phyloP scores from a whole-genome alignment of 2,888 invertebrate species.

The Tiphia femorata region DNA sequence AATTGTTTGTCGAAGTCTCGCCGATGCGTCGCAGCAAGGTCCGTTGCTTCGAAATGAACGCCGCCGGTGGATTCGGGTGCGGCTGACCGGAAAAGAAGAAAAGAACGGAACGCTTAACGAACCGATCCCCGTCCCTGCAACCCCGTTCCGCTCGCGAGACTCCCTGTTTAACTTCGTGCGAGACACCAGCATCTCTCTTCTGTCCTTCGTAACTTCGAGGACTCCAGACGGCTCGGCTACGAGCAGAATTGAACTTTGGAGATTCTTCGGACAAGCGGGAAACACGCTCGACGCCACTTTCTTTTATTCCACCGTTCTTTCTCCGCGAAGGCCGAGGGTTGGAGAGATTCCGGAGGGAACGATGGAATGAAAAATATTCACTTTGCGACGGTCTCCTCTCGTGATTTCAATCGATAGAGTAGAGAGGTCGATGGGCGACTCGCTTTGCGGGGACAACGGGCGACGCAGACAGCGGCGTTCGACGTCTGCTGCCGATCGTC shows the following conservation, averaged over 20 bases:
- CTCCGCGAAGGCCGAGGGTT: too few species aligned
- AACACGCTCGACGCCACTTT: too few species aligned
- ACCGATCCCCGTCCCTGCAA: neutral
- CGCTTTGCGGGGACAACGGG: neutral
- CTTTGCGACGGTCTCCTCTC: too few species aligned
- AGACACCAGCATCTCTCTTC: neutral
- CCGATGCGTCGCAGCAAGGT: conserved; percentile 1
- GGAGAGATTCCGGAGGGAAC: too few species aligned
- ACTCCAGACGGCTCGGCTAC: too few species aligned
- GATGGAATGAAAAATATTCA: too few species aligned
- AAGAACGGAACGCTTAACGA: neutral
- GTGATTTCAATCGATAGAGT: neutral
- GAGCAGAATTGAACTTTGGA: too few species aligned
- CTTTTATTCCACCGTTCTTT: too few species aligned
- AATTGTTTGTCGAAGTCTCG: conserved; percentile 8
- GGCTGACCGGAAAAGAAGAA: neutral
- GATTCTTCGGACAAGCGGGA: too few species aligned
- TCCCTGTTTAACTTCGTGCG: neutral
- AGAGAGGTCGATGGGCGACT: conserved; percentile 6
- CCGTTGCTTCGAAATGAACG: neutral
- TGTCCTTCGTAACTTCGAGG: too few species aligned
- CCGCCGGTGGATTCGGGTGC: neutral
- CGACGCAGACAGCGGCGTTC: too few species aligned
- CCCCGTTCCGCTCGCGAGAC: neutral
- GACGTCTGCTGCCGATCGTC: conserved; percentile 13